Base-by-base conservation (phyloP, 2,113 vertebrate genomes). In the Microcebus murinus region DNA sequence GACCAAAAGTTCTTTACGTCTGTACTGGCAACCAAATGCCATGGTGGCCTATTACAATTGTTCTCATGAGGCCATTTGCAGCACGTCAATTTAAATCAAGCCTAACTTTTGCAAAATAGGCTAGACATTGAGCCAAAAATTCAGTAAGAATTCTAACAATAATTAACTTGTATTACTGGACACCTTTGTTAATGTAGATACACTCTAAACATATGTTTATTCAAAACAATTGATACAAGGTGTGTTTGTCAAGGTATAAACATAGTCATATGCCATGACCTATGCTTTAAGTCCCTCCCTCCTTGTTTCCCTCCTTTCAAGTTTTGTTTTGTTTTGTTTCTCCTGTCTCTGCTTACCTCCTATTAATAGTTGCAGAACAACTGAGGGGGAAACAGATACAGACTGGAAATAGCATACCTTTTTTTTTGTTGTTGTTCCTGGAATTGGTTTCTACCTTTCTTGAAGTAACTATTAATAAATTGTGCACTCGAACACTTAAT, bases 131-230 rank as follows among this genome's bases (percentile, higher is more conserved):
- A 55, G 81, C 84, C 83, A 87, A 68, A 96, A 91, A 48, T 91
- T 68, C 52, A 87, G 1, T 87, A 88, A 85, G 76, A 81, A 31
- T 59, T 74, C 87, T 96, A 48, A 77, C 71, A 97, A 94, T 95
- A n/a, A 97, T 95, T 93, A 97, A 95, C 91, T 88, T 25, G 3
- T n/a, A 57, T 95, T 87, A 48, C 59, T 65, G 81, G 95, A 73
- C 39, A 76, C 65, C 67, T 97, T 96, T 85, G 88, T 91, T 87
- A 57, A 39, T 36, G 34, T 31, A 45, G 50, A 94, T 25, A 0
- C 13, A 87, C 65, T 77, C 61, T 76, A 48, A 95, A 85, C 70
- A 94, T 79, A 36, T 55, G 48, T 50, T 74, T 74, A 63, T 96
- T 91, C 73, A 65, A 25, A 93, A 86, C 81, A 94, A 50, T 29